phyloP scores from a whole-genome alignment of 1,140 invertebrate genomes.

The Camponotus vicinus region DNA sequence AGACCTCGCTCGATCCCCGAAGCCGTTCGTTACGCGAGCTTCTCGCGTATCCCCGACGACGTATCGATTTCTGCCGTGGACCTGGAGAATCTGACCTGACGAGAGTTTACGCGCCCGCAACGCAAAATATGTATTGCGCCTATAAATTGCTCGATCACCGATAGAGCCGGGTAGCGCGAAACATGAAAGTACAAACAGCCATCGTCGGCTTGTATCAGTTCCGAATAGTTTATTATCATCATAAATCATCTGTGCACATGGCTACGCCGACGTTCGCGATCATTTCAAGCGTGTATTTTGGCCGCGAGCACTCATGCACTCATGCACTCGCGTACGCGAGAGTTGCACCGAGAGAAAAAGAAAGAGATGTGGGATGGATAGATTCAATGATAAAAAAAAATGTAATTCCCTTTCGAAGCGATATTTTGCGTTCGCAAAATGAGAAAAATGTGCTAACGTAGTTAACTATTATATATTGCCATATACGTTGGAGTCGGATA shows the following conservation, averaged over 20 bases:
- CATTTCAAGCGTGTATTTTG: conserved; percentile 45
- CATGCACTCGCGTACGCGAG: conserved; percentile 7
- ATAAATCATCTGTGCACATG: conserved; percentile 55
- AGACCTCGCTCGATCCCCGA: conserved; percentile 43
- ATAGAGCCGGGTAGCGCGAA: conserved; percentile 39
- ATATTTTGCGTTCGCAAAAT: conserved; percentile 12
- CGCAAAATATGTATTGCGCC: conserved; percentile 43
- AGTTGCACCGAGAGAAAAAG: neutral
- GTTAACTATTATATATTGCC: conserved; percentile 14
- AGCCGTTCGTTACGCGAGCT: conserved; percentile 49
- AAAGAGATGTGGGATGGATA: neutral
- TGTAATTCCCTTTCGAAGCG: neutral
- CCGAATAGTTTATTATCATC: conserved; percentile 70
- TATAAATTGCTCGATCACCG: conserved; percentile 71
- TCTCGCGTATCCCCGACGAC: conserved; percentile 49
- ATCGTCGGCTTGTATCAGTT: conserved; percentile 71
- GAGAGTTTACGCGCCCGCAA: conserved; percentile 61
- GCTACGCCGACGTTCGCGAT: conserved; percentile 37
- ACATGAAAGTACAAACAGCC: conserved; percentile 69
- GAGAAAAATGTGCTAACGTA: neutral
- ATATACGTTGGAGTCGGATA: neutral
- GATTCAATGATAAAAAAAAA: conserved; percentile 21
- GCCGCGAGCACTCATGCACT: conserved; percentile 32
- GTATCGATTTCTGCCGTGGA: conserved; percentile 65
- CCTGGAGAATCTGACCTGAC: conserved; percentile 57